Conservation (phyloP, 2,797 vertebrate genomes). For the Phyllotis vaccarum region DNA sequence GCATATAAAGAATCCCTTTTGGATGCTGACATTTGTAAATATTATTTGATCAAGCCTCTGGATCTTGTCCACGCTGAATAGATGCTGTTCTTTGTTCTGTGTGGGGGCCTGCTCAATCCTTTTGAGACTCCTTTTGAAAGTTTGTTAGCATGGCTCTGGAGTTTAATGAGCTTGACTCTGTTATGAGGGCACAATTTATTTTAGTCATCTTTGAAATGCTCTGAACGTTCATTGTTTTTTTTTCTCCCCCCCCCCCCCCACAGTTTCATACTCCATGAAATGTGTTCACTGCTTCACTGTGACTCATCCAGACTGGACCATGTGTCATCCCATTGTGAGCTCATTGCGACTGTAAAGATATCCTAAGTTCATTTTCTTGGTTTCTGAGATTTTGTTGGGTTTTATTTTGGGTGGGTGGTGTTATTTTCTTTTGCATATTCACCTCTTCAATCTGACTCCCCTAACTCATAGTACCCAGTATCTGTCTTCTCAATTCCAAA, state of each 20-base stretch:
- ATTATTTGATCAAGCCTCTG: neutral
- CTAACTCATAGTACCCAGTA: too few relatives aligned
- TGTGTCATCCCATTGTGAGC: neutral
- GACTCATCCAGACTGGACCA: too few relatives aligned
- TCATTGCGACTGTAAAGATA: rapidly evolving
- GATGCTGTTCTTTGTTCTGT: neutral
- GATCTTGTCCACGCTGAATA: neutral
- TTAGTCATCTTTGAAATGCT: neutral
- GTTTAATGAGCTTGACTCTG: neutral
- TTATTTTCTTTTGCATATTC: neutral
- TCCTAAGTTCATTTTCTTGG: neutral
- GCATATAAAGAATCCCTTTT: neutral
- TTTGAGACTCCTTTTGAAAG: neutral
- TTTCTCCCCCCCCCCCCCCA: neutral
- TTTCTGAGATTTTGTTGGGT: neutral
- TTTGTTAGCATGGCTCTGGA: neutral
- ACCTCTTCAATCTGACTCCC: too few relatives aligned
- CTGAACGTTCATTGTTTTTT: neutral
- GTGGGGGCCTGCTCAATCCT: neutral
- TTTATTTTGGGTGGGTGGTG: neutral
- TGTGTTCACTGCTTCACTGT: neutral
- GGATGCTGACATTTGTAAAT: neutral
- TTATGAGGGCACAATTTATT: neutral
- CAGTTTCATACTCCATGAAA: neutral
- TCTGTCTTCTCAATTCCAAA: neutral